Percentiles rank a stretch among this genome's conserved stretches.
Evolutionary conservation across 2,888 invertebrate genomes (phyloP).

Genomic region (Merodon equestris): DNA sequence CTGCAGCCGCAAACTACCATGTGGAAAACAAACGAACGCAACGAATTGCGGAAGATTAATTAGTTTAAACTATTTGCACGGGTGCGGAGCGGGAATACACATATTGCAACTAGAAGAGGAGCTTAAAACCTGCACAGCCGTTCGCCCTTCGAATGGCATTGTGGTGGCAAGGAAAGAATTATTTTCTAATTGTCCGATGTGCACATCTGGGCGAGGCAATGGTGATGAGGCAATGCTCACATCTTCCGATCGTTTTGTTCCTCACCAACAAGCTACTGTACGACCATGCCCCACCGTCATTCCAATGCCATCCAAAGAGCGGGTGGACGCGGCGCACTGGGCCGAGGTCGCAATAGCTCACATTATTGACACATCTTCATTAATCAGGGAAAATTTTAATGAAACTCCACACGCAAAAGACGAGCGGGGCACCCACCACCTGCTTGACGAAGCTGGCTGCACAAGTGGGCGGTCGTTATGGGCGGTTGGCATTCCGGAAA

Average conservation of each 20-base stretch:
- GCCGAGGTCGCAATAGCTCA: constrained; percentile 65
- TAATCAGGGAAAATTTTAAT: constrained; percentile 71
- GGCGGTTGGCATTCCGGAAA: constrained; percentile 48
- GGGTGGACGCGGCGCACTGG: constrained; percentile 1
- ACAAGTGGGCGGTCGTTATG: constrained; percentile 44
- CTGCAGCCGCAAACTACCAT: constrained; percentile 2
- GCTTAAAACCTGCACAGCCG: constrained; percentile 2
- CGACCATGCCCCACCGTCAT: too few relatives aligned
- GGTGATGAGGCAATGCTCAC: too few relatives aligned
- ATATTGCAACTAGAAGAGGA: background rate
- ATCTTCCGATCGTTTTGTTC: too few relatives aligned
- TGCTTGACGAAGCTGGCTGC: background rate
- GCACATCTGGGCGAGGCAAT: too few relatives aligned
- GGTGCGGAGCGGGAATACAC: constrained; percentile 28
- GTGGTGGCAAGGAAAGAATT: constrained; percentile 43
- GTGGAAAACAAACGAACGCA: constrained; percentile 25
- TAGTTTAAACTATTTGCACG: constrained; percentile 60
- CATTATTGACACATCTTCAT: constrained; percentile 77
- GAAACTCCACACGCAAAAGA: constrained; percentile 54
- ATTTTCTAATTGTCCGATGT: constrained; percentile 61
- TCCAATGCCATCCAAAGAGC: background rate
- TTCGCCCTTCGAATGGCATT: constrained; percentile 42
- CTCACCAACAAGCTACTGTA: too few relatives aligned
- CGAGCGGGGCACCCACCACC: background rate
- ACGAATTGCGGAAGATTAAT: constrained; percentile 61